Base-by-base conservation (phyloP, 2,797 vertebrate species). In the Nyctalus aviator region DNA sequence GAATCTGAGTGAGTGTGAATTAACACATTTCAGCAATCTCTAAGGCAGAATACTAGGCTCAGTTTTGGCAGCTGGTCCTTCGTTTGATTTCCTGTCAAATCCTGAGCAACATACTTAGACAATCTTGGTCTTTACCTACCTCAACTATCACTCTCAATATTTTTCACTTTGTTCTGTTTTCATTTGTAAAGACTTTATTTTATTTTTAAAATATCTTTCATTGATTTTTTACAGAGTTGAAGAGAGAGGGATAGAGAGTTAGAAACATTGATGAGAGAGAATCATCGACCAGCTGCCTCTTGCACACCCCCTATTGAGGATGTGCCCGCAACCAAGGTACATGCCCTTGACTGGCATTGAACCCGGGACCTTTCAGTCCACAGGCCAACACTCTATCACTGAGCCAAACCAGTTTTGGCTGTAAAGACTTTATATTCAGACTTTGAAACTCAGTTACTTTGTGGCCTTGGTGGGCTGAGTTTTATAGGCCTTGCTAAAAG, bases 41-140 rank as follows among this genome's bases (percentile, higher is more conserved):
- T 55, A 75, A 81, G 35, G 44, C 72, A 68, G 37, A n/a, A 46
- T 8, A 18, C 77, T 92, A 93, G 41, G 14, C 21, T 15, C 15
- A 32, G 17, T 46, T 53, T 46, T 41, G 35, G 55, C 35, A 88
- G 17, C 32, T 82, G 35, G 23, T 44, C 30, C 35, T 88, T 92
- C 20, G 37, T 88, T 85, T 64, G 46, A 88, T 69, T 95, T 94
- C 25, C 73, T 71, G 17, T 41, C 25, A 85, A 88, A 84, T 69
- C 32, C 20, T 73, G 5, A 53, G 41, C 15, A 90, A 94, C 72
- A 76, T 37, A 68, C 11, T 32, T 25, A 81, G 55, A 73, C 23
- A 44, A 35, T 88, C 20, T 57, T 73, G 25, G 59, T 68, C 64
- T 79, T 78, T 64, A 75, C 37, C 2, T 53, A 37, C 57, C 14